Evolutionary conservation across 2,888 invertebrate genomes (phyloP).

Genomic region (Hypselothyrea guttata): DNA sequence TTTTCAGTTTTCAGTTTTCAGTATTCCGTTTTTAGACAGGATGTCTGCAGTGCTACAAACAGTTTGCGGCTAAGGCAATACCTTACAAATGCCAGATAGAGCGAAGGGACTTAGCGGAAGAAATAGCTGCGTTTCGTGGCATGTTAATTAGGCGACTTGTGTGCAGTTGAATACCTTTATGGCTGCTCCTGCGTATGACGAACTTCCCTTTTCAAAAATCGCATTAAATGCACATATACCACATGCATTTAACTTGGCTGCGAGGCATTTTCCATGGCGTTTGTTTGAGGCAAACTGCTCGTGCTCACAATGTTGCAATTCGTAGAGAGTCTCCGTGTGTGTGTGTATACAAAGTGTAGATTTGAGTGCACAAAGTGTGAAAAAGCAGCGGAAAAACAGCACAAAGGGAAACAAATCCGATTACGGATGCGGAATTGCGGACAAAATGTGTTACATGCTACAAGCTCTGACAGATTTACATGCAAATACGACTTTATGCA

Average conservation of each 20-base stretch:
- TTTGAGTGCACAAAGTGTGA: constrained; percentile 50
- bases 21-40: constrained; percentile 34
- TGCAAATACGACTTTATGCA: constrained; percentile 7
- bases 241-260: constrained; percentile 5
- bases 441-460: constrained; percentile 41
- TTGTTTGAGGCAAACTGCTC: constrained; percentile 16
- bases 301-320: constrained; percentile 13
- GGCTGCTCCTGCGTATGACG: neutral
- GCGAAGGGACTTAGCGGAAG: neutral
- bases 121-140: constrained; percentile 32
- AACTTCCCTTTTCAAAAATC: no score
- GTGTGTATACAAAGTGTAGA: neutral
- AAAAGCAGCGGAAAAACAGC: constrained; percentile 38
- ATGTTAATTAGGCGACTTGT: constrained; percentile 66
- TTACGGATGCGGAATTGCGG: constrained; percentile 54
- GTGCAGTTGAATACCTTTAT: constrained; percentile 41
- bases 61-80: constrained; percentile 30
- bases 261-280: constrained; percentile 12
- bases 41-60: constrained; percentile 41
- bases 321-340: no score
- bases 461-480: constrained; percentile 10
- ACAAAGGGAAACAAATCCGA: constrained; percentile 58
- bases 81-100: constrained; percentile 41
- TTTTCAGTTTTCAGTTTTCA: no score
- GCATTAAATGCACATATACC: neutral